Conservation (phyloP, 2,888 invertebrate genomes). For the Parnassius orleans region DNA sequence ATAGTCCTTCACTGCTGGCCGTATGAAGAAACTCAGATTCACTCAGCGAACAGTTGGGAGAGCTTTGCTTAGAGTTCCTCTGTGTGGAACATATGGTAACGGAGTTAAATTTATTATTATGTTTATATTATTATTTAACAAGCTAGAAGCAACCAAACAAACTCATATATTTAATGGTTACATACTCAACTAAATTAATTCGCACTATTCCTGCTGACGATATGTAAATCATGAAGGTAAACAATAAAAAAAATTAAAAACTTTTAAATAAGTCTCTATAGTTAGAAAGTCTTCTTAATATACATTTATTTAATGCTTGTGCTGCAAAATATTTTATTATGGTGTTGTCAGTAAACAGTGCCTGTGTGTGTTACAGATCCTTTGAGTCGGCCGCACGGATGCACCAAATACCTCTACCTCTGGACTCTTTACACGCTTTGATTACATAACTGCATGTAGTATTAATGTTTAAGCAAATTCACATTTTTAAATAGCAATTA, state of each 20-base stretch:
- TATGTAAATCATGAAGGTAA: too few relatives aligned
- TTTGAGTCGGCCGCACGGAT: conserved; percentile 63
- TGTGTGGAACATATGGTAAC: too few relatives aligned
- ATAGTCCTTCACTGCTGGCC: too few relatives aligned
- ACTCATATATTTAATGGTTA: too few relatives aligned
- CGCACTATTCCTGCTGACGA: too few relatives aligned
- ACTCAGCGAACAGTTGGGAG: too few relatives aligned
- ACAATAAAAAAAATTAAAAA: background rate
- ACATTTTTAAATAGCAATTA: conserved; percentile 6
- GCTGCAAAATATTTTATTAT: conserved; percentile 4
- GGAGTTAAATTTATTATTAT: too few relatives aligned
- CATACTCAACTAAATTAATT: too few relatives aligned
- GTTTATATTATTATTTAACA: too few relatives aligned
- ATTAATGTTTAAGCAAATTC: conserved; percentile 42
- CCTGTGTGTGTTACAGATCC: conserved; percentile 43
- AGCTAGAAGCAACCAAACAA: too few relatives aligned
- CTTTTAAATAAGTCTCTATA: background rate
- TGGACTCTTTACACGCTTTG: conserved; percentile 55
- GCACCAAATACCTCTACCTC: conserved; percentile 53
- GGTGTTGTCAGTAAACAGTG: conserved; percentile 15
- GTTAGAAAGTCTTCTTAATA: background rate
- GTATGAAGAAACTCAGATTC: too few relatives aligned
- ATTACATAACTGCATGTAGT: conserved; percentile 51
- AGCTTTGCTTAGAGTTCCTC: too few relatives aligned
- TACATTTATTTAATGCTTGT: background rate